Percentiles rank a stretch among this genome's conserved stretches.
phyloP scores from a whole-genome alignment of 2,113 vertebrate genomes.

The Neogobius melanostomus region DNA sequence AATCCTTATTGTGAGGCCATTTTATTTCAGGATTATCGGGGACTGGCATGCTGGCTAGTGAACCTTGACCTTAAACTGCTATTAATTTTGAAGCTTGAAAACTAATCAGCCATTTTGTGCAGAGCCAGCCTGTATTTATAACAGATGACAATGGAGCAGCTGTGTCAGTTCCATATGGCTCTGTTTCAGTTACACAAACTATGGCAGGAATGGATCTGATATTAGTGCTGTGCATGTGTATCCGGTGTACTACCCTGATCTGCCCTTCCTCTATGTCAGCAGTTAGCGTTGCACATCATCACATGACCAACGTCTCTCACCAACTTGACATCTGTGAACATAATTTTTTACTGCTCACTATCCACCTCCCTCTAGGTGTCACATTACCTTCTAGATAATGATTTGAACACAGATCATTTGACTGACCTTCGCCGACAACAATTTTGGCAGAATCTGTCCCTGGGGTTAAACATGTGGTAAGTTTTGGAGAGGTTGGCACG shows the following conservation, averaged over 20 bases:
- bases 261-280: slow-evolving; percentile 70
- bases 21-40: slow-evolving; percentile 21
- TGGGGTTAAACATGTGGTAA: slow-evolving; percentile 34
- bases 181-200: slow-evolving; percentile 59
- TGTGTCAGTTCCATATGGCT: slow-evolving; percentile 55
- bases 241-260: slow-evolving; percentile 65
- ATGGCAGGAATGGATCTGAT: slow-evolving; percentile 68
- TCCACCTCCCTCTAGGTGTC: slow-evolving; percentile 25
- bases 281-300: slow-evolving; percentile 57
- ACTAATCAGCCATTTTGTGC: slow-evolving; percentile 38
- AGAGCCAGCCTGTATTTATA: slow-evolving; percentile 39
- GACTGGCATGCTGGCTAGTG: slow-evolving; percentile 17
- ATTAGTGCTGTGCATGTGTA: slow-evolving; percentile 49
- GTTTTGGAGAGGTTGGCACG: slow-evolving; percentile 34
- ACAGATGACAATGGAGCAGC: slow-evolving; percentile 49
- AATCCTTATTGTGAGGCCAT: neutral
- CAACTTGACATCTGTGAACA: slow-evolving; percentile 54
- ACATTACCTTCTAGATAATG: slow-evolving; percentile 62
- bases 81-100: slow-evolving; percentile 35
- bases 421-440: slow-evolving; percentile 62
- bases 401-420: slow-evolving; percentile 67
- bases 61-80: slow-evolving; percentile 24
- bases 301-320: slow-evolving; percentile 57
- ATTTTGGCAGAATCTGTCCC: slow-evolving; percentile 43
- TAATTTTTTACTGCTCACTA: slow-evolving; percentile 27